Base-by-base conservation (phyloP, 2,113 vertebrate genomes). In the Bubo blakistoni region DNA sequence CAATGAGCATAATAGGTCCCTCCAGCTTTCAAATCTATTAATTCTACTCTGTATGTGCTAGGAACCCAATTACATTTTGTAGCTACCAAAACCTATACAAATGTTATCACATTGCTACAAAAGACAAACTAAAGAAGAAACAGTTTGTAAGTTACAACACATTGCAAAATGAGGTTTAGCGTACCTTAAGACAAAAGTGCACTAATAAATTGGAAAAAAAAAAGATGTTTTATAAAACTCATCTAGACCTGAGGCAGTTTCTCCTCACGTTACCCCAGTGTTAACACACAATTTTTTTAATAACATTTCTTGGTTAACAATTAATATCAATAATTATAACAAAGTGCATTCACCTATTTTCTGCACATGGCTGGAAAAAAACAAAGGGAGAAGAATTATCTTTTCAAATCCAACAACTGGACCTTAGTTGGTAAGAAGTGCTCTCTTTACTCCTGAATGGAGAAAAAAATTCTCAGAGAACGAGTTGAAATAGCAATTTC, bases 1-100 rank as follows among this genome's bases (percentile, higher is more conserved):
- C 55, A 85, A 89, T 62, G 7, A 89, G 14, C 49, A 62, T 49
- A 91, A 92, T 58, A 29, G 30, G 34, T 87, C 69, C 25, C 49
- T 91, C 61, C 61, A 81, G 44, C 83, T 91, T 95, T 89, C 81
- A 94, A 92, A 94, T 69, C 61, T 85, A 69, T 91, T 81, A 61
- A 84, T 88, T 95, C 44, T 63, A 54, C 22, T 54, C 36, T 65
- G 2, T 49, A 36, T 38, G 40, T 82, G 49, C 83, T 89, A 81
- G 62, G n/a, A 94, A 89, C 57, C 69, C 65, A 61, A 76, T 67
- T 81, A 65, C 30, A 72, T 92, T 90, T 79, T 66, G 22, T 49
- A 92, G 70, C 70, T 70, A 76, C 40, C 57, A 94, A 94, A 88
- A 87, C 27, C 57, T 91, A 91, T 4, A 81, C 15, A 91, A 93